phyloP scores from a whole-genome alignment of 2,797 vertebrate species.

The Euthynnus affinis region DNA sequence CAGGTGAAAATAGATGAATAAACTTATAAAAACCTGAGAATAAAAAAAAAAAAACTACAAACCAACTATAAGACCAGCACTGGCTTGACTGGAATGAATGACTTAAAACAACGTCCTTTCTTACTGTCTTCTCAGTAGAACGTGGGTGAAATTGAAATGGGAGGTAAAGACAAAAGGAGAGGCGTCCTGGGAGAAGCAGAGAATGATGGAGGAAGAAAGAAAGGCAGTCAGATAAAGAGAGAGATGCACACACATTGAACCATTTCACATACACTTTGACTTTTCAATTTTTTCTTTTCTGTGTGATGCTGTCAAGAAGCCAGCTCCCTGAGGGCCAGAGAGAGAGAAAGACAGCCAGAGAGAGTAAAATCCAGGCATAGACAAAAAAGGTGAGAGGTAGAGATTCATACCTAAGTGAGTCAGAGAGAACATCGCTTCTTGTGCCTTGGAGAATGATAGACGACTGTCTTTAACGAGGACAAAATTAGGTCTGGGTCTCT shows the following conservation, averaged over 20 bases:
- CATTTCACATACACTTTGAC: slow-evolving; percentile 70
- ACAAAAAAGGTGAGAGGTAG: slow-evolving; percentile 61
- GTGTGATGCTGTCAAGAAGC: slow-evolving; percentile 69
- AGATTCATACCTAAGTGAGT: slow-evolving; percentile 62
- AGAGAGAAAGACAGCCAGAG: slow-evolving; percentile 33
- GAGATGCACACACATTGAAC: slow-evolving; percentile 48
- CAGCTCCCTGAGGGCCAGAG: slow-evolving; percentile 54
- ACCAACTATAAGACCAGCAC: background rate
- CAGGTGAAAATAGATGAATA: background rate
- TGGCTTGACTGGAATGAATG: slow-evolving; percentile 20
- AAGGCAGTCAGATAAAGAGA: slow-evolving; percentile 49
- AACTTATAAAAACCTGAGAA: background rate
- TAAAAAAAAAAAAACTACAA: background rate
- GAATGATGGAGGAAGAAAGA: slow-evolving; percentile 32
- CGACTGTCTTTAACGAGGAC: slow-evolving; percentile 57
- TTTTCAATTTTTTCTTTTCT: slow-evolving; percentile 60
- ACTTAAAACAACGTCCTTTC: slow-evolving; percentile 29
- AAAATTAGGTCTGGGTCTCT: slow-evolving; percentile 70
- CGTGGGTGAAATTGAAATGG: slow-evolving; percentile 50
- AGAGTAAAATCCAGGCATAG: slow-evolving; percentile 50
- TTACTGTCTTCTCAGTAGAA: slow-evolving; percentile 8
- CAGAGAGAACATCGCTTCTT: slow-evolving; percentile 47
- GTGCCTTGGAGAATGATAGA: slow-evolving; percentile 61
- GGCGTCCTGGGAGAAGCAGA: slow-evolving; percentile 24
- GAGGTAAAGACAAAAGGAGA: slow-evolving; percentile 47